phyloP scores from a whole-genome alignment of 2,888 invertebrate genomes.

The Tetranychus truncatus region DNA sequence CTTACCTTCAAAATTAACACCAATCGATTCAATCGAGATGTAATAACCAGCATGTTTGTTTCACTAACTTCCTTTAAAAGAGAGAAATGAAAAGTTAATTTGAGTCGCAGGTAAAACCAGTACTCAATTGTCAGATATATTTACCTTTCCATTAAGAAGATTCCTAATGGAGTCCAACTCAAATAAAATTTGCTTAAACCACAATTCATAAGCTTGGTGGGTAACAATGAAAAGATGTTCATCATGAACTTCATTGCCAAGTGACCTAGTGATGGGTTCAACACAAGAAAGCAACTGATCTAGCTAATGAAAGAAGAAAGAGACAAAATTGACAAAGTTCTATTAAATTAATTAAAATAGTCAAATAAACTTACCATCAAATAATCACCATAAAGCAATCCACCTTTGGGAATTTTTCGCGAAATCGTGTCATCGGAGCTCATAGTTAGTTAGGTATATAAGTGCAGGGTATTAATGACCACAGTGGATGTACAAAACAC shows the following conservation, averaged over 20 bases:
- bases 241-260: constrained; percentile 56
- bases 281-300: constrained; percentile 54
- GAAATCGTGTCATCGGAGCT: background rate
- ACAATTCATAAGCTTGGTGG: constrained; percentile 95
- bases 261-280: constrained; percentile 21
- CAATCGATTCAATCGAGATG: constrained; percentile 73
- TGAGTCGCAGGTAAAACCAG: background rate
- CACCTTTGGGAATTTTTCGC: constrained; percentile 32
- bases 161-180: constrained; percentile 80
- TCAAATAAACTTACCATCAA: constrained; percentile 39
- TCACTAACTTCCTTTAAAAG: constrained; percentile 53
- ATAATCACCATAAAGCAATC: constrained; percentile 75
- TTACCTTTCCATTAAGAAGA: constrained; percentile 47
- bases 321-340: background rate
- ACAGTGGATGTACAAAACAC: no score
- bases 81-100: background rate
- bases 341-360: background rate
- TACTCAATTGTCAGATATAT: constrained; percentile 9
- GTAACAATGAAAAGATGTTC: constrained; percentile 93
- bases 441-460: background rate
- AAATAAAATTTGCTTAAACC: constrained; percentile 97
- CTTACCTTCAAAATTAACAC: constrained; percentile 72
- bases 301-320: constrained; percentile 36
- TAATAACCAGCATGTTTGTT: constrained; percentile 71
- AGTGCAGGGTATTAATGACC: no score